Conservation (phyloP, 2,797 vertebrate genomes). For the Amblyraja radiata region DNA sequence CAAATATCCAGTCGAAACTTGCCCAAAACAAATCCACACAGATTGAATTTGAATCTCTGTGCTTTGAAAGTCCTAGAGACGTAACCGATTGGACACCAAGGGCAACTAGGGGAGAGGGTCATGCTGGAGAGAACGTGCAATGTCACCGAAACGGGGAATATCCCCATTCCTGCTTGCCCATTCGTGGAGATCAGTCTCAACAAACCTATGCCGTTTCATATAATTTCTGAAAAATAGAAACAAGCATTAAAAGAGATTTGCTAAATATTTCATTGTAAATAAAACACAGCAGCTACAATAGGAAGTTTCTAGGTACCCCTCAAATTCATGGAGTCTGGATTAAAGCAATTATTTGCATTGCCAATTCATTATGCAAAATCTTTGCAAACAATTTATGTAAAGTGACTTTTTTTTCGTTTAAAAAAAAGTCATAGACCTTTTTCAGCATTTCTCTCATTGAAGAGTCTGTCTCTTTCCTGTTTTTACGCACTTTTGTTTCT, state of each 20-base stretch:
- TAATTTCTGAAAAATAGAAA: constrained; percentile 3
- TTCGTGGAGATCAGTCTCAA: background rate
- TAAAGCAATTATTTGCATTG: background rate
- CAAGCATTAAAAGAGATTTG: background rate
- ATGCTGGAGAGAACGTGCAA: too few relatives aligned
- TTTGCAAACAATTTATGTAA: background rate
- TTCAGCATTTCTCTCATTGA: background rate
- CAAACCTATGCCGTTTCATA: too few relatives aligned
- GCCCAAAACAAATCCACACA: background rate
- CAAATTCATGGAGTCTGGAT: background rate
- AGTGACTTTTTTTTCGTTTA: background rate
- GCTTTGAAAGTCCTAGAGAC: background rate
- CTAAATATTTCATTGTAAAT: background rate
- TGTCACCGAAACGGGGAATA: background rate
- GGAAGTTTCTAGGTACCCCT: background rate
- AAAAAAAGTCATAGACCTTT: background rate
- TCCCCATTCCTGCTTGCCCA: background rate
- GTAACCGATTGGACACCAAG: background rate
- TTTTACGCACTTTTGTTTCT: background rate
- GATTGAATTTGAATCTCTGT: background rate
- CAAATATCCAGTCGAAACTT: background rate
- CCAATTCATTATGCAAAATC: background rate
- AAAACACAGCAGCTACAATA: background rate
- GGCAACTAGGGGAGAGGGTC: background rate
- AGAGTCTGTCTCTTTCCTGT: background rate